These are phyloP conservation scores for Melanogrammus aeglefinus DNA, from an alignment of 2,797 vertebrate genomes.

Conservation along the genomic window DNA sequence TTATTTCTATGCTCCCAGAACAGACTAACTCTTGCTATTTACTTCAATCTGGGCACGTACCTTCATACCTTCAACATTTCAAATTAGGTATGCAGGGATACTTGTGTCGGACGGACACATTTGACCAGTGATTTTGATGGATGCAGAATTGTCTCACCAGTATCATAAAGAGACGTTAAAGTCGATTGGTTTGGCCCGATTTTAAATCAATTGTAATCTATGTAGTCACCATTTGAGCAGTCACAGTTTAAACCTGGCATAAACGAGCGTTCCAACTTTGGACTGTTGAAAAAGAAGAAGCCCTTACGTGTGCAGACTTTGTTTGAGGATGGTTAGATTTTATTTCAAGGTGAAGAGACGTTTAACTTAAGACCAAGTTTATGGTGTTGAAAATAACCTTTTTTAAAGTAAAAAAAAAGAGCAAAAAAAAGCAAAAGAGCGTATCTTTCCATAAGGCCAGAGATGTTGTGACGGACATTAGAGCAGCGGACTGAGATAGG, in stretches of 20 bases:
- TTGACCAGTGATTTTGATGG: too few relatives aligned
- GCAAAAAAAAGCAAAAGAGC: too few relatives aligned
- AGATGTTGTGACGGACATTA: not conserved
- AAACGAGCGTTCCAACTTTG: too few relatives aligned
- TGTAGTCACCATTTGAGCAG: not conserved
- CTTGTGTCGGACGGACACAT: not conserved
- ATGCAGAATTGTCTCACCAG: too few relatives aligned
- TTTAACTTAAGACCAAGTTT: too few relatives aligned
- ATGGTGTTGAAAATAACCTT: too few relatives aligned
- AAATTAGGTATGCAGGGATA: not conserved
- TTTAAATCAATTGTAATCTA: not conserved
- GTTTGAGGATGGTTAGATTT: too few relatives aligned
- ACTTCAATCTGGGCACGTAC: not conserved
- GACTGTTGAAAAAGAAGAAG: too few relatives aligned
- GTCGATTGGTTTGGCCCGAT: not conserved
- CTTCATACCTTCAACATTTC: not conserved
- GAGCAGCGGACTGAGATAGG: not conserved
- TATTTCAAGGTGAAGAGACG: too few relatives aligned
- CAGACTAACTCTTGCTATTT: not conserved
- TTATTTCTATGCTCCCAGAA: not conserved
- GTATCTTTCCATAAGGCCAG: not conserved
- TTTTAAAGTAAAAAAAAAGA: too few relatives aligned
- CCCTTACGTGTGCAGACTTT: too few relatives aligned
- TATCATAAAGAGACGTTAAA: not conserved
- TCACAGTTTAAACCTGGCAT: too few relatives aligned